These are phyloP conservation scores for Silurus meridionalis DNA, from an alignment of 2,113 vertebrate genomes.

Conservation along the genomic window DNA sequence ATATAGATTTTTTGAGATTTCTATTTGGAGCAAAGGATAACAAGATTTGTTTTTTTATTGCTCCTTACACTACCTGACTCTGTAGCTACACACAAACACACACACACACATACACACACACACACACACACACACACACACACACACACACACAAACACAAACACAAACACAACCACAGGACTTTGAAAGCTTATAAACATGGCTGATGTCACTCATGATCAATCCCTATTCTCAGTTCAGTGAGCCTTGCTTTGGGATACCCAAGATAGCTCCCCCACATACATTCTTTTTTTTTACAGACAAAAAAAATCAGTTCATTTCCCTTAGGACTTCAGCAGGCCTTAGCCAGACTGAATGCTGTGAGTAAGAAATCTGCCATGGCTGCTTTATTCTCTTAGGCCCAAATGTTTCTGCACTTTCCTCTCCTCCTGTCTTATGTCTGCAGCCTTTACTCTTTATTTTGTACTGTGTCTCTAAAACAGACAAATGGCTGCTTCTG, in stretches of 20 bases:
- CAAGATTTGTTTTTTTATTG: not conserved
- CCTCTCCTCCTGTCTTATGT: not conserved
- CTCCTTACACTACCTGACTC: not conserved
- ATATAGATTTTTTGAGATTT: conserved; percentile 15
- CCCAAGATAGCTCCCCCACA: conserved; percentile 7
- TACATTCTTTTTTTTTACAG: conserved; percentile 8
- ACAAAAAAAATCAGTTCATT: conserved; percentile 32
- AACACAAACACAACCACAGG: not conserved
- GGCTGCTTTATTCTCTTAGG: conserved; percentile 18
- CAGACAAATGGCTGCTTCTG: not conserved
- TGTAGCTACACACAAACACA: not conserved
- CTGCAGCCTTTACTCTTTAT: not conserved
- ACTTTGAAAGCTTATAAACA: conserved; percentile 15
- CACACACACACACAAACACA: not conserved
- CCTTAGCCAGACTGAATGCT: conserved; percentile 18
- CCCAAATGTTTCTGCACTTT: conserved; percentile 21
- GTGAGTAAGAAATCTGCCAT: not conserved
- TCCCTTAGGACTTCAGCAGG: conserved; percentile 25
- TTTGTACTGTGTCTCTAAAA: conserved; percentile 20
- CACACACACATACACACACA: not conserved
- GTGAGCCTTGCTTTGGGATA: not conserved
- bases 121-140: not conserved
- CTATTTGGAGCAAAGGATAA: conserved; percentile 5
- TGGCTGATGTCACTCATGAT: conserved; percentile 14
- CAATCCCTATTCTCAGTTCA: conserved; percentile 28